A percentile compares a stretch with the other conserved stretches of the same genome.
These are phyloP conservation scores for honey bee (Apis mellifera) DNA, from an alignment of 1,140 invertebrate genomes.

Conservation along the genomic window Amel_HAv3.1 CM009931.2:21704501-21705000, in stretches of 20 bases:
- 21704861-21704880: conserved; percentile 98
- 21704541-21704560: conserved; percentile 91
- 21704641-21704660: conserved; percentile 97
- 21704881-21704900: conserved; percentile 94
- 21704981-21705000: conserved; percentile 87
- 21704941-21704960: conserved; percentile 85
- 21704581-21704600: conserved; percentile 98
- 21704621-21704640: conserved; percentile 95
- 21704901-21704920: conserved; percentile 91
- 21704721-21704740: conserved; percentile 88
- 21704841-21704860: conserved; percentile 41
- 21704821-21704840: background rate
- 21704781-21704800: conserved; percentile 86
- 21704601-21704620: conserved; percentile 96
- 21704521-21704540: conserved; percentile 77
- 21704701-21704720: conserved; percentile 94
- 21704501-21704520: conserved; percentile 89
- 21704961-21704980: conserved; percentile 92
- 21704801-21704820: background rate
- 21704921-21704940: conserved; percentile 85
- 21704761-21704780: conserved; percentile 88
- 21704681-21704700: conserved; percentile 97
- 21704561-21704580: conserved; percentile 95
- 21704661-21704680: conserved; percentile 98
- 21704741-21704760: conserved; percentile 77